Base-by-base conservation (phyloP, 2,888 invertebrate genomes). In the Octodonta nipae region DNA sequence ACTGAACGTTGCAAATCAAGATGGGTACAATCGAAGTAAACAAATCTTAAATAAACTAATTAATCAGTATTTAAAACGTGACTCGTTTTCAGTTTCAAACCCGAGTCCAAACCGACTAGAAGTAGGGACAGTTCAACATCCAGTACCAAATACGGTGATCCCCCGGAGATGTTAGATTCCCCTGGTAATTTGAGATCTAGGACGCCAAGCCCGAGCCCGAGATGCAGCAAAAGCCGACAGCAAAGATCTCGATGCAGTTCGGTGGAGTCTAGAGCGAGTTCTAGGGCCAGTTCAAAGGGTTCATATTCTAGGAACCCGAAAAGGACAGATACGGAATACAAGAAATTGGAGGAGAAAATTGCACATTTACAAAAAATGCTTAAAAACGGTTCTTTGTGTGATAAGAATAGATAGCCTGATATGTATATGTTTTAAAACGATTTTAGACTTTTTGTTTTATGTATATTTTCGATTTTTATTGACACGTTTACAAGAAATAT, bases 321-420 rank as follows among this genome's bases (percentile, higher is more conserved):
- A 34, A 39, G 32, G 7, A 47, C 45, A 51, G 57, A 56, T 35
- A 40, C 56, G 13, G 60, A 63, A 33, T 60, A 60, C 37, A 52
- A 51, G 15, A 54, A 55, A 36, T 47, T 64, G 38, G 63, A 64
- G 44, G 55, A 55, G 17, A 52, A 64, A 49, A 64, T 65, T 36
- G 52, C 55, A 22, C 46, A 54, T 3, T 44, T 64, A 10, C 61
- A 63, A 36, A 60, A 57, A 39, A 54, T 63, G 52, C 46, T 64
- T 17, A 57, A 58, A 39, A 36, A 26, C 22, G 46, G 41, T 30
- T 26, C 37, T 22, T 26, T 35, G 14, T 35, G 33, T 28, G 37
- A 35, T 27, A 41, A 42, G 26, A n/a, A n/a, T n/a, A n/a, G n/a
- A n/a, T n/a, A n/a, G n/a, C n/a, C n/a, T 28, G 28, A 28, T 15